phyloP scores from a whole-genome alignment of 2,888 invertebrate species.

The Colostygia pectinataria region DNA sequence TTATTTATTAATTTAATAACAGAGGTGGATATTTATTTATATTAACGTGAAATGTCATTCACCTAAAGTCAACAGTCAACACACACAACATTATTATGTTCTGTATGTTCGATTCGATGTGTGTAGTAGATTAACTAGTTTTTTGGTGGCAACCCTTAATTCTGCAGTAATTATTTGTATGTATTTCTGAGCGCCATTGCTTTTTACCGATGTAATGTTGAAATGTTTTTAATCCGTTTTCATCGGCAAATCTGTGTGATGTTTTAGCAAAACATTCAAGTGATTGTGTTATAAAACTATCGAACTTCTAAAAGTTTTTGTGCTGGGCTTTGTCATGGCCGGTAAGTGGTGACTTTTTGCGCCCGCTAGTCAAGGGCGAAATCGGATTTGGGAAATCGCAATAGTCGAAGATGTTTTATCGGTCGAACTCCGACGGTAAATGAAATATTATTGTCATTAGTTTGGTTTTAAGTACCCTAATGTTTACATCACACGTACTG shows the following conservation, averaged over 20 bases:
- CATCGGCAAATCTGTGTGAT: constrained; percentile 82
- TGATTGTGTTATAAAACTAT: constrained; percentile 81
- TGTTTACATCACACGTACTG: constrained; percentile 68
- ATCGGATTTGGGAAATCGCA: constrained; percentile 81
- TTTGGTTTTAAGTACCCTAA: constrained; percentile 75
- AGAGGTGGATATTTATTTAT: no score
- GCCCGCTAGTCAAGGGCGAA: constrained; percentile 83
- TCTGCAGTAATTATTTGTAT: constrained; percentile 80
- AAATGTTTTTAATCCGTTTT: constrained; percentile 84
- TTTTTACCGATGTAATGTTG: constrained; percentile 82
- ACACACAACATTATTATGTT: no score
- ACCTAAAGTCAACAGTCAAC: no score
- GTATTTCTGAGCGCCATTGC: constrained; percentile 82
- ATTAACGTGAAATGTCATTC: no score
- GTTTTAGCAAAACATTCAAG: constrained; percentile 79
- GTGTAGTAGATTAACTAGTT: constrained; percentile 45
- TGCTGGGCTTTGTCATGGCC: constrained; percentile 89
- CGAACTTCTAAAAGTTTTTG: constrained; percentile 80
- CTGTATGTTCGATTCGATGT: no score
- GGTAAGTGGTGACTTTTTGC: constrained; percentile 87
- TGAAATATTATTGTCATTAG: constrained; percentile 81
- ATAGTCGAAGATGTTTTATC: constrained; percentile 84
- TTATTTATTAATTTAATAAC: no score
- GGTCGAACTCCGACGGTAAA: constrained; percentile 84
- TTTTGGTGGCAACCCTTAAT: constrained; percentile 60